Evolutionary conservation across 2,888 invertebrate genomes (phyloP).

Genomic region (Apotomis betuletana): DNA sequence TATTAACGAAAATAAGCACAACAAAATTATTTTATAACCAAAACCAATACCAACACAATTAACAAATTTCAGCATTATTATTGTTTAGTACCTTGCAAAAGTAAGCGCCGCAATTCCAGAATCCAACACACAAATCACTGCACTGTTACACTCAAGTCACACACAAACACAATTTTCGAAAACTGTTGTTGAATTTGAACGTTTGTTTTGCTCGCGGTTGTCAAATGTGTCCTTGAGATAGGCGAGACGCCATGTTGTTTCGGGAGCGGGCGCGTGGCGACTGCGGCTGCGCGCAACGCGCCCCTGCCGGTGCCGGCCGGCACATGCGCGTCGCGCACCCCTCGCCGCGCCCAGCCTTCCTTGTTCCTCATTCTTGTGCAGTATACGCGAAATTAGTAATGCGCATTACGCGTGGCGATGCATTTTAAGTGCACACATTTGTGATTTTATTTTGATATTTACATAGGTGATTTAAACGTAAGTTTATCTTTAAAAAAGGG

Average conservation of each 20-base stretch:
- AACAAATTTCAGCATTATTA: neutral
- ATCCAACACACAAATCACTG: conserved; percentile 8
- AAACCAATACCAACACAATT: neutral
- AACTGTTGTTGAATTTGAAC: conserved; percentile 48
- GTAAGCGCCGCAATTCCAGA: conserved; percentile 20
- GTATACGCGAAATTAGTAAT: conserved; percentile 27
- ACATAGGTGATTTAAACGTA: too few species aligned
- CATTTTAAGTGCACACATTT: conserved; percentile 3
- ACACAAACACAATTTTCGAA: conserved; percentile 11
- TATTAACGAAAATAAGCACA: neutral
- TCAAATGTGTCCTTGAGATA: conserved; percentile 75
- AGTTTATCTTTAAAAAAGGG: too few species aligned
- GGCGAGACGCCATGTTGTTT: conserved; percentile 74
- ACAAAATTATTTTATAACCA: neutral
- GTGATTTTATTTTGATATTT: neutral
- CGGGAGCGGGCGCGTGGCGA: conserved; percentile 79
- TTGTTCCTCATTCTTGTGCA: conserved; percentile 46
- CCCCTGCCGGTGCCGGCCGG: conserved; percentile 57
- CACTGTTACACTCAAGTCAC: conserved; percentile 7
- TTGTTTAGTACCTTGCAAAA: conserved; percentile 14
- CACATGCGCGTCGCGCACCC: conserved; percentile 74
- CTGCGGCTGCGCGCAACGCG: conserved; percentile 74
- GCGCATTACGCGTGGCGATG: neutral
- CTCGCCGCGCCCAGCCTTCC: conserved; percentile 55
- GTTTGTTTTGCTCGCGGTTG: conserved; percentile 68